Evolutionary conservation across 2,797 vertebrate species (phyloP).

Genomic region (Lithobates sylvaticus): DNA sequence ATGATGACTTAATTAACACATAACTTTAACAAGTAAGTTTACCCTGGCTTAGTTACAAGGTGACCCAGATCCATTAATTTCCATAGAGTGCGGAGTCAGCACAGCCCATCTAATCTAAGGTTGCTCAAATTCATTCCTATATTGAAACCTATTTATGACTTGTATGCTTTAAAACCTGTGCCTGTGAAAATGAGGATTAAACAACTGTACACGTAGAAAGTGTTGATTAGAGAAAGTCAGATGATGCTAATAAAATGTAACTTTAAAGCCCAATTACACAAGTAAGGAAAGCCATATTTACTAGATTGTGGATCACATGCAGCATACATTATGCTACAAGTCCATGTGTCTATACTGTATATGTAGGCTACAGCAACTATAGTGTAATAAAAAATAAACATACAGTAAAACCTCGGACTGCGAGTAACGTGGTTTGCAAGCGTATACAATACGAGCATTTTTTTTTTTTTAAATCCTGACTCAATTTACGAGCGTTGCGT

Average conservation of each 20-base stretch:
- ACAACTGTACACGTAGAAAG: slow-evolving; percentile 19
- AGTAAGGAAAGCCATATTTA: neutral
- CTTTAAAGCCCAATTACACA: neutral
- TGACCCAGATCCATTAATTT: slow-evolving; percentile 57
- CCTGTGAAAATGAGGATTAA: slow-evolving; percentile 8
- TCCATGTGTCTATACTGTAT: no score
- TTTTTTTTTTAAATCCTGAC: no score
- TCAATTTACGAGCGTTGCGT: no score
- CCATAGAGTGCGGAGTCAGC: slow-evolving; percentile 14
- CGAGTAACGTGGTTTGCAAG: no score
- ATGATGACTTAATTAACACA: slow-evolving; percentile 48
- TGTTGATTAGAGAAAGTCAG: slow-evolving; percentile 45
- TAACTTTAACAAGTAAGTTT: slow-evolving; percentile 14
- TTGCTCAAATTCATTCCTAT: slow-evolving; percentile 14
- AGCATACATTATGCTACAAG: neutral
- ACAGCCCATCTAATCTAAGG: slow-evolving; percentile 22
- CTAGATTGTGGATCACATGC: neutral
- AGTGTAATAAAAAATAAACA: no score
- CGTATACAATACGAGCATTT: no score
- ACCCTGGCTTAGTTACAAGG: slow-evolving; percentile 15
- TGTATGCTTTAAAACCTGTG: slow-evolving; percentile 13
- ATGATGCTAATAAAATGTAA: slow-evolving; percentile 21
- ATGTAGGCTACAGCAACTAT: no score
- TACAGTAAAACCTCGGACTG: no score
- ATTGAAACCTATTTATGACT: slow-evolving; percentile 15